These are phyloP conservation scores for Myotis brandtii DNA, from an alignment of 2,113 vertebrate genomes.

Conservation along the genomic window DNA sequence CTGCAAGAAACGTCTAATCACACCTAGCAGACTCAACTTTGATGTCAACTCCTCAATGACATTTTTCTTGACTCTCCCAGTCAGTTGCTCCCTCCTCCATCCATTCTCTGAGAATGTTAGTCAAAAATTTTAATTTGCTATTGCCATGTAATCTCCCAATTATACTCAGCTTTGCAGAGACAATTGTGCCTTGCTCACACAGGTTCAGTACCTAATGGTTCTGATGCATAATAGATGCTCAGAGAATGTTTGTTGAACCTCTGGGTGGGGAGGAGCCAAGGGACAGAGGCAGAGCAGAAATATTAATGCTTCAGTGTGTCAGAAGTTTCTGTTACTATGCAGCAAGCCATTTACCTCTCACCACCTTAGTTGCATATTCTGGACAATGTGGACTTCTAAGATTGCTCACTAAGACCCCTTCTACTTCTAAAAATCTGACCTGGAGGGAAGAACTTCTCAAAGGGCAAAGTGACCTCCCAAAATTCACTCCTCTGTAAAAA, in stretches of 20 bases:
- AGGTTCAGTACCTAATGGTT: background rate
- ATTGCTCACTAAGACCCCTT: background rate
- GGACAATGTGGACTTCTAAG: background rate
- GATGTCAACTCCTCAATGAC: background rate
- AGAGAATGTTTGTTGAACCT: background rate
- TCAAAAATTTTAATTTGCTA: background rate
- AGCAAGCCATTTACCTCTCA: background rate
- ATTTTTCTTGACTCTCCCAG: background rate
- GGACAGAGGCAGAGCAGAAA: background rate
- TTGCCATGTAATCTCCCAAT: background rate
- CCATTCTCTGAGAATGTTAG: background rate
- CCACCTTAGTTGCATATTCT: background rate
- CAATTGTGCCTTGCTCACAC: background rate
- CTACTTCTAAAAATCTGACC: background rate
- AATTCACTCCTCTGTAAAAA: background rate
- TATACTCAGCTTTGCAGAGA: background rate
- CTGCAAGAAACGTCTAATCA: background rate
- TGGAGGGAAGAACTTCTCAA: background rate
- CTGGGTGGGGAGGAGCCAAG: too few species aligned
- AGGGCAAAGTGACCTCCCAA: background rate
- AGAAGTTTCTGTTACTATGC: background rate
- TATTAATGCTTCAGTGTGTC: background rate
- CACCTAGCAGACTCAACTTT: background rate
- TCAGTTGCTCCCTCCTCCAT: background rate
- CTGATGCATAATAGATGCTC: background rate